Conservation (phyloP, 2,888 invertebrate genomes). For the Acrocera orbiculus region DNA sequence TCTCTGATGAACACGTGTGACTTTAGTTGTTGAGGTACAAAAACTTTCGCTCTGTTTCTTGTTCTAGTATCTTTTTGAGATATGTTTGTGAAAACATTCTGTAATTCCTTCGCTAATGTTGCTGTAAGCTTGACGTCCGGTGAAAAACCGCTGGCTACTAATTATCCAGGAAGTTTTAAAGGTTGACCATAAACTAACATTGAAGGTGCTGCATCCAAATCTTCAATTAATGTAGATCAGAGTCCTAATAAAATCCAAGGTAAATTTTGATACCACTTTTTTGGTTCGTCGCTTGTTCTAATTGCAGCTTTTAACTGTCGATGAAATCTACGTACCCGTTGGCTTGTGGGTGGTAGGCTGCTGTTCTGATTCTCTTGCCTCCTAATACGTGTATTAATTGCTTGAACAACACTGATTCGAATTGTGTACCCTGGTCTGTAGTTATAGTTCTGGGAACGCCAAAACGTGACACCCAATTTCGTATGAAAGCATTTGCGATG, state of each 20-base stretch:
- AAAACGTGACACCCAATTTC: too few relatives aligned
- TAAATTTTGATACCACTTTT: not conserved
- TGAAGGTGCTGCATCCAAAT: not conserved
- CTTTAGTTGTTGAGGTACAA: too few relatives aligned
- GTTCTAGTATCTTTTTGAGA: too few relatives aligned
- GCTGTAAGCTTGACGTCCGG: too few relatives aligned
- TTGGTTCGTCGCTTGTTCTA: not conserved
- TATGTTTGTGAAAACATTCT: too few relatives aligned
- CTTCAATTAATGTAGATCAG: slow-evolving; percentile 1
- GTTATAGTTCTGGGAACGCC: not conserved
- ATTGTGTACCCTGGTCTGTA: not conserved
- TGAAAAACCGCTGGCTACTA: too few relatives aligned
- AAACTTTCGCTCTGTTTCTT: too few relatives aligned
- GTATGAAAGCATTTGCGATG: not conserved
- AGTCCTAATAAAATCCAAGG: slow-evolving; percentile 3
- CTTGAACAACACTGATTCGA: not conserved
- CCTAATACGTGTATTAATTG: not conserved
- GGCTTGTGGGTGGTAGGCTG: not conserved
- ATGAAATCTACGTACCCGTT: not conserved
- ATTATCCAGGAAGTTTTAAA: not conserved
- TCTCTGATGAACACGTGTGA: too few relatives aligned
- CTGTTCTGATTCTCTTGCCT: not conserved
- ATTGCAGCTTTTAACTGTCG: not conserved
- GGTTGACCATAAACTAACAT: not conserved
- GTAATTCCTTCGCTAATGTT: too few relatives aligned